phyloP scores from a whole-genome alignment of 1,140 invertebrate species.

The Saccostrea glomerata region DNA sequence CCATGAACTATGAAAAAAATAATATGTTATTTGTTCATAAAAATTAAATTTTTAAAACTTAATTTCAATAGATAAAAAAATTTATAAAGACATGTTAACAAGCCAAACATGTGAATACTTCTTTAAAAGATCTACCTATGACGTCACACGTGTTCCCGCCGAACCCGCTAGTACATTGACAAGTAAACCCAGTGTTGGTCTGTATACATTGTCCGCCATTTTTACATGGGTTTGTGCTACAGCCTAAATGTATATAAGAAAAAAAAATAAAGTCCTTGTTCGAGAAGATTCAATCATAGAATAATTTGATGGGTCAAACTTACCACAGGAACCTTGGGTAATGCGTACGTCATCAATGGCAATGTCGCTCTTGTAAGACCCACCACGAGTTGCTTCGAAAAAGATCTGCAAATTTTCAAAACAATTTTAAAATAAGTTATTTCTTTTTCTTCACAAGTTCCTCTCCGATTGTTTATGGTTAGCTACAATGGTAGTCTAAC shows the following conservation, averaged over 20 bases:
- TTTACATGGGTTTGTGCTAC: conserved; percentile 1
- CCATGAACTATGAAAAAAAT: no score
- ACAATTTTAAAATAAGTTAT: no score
- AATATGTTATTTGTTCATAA: no score
- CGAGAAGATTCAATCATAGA: neutral
- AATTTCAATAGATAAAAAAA: no score
- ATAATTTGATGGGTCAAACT: neutral
- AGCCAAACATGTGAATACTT: neutral
- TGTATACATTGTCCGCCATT: conserved; percentile 19
- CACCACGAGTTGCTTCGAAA: conserved; percentile 68
- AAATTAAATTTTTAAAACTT: no score
- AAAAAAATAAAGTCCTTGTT: neutral
- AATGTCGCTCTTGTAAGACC: conserved; percentile 71
- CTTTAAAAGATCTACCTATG: neutral
- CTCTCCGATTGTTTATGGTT: neutral
- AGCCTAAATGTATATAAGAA: neutral
- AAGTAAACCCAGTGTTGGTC: neutral
- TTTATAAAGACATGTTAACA: no score
- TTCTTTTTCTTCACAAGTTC: no score
- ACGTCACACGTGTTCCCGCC: conserved; percentile 19
- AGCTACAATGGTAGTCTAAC: no score
- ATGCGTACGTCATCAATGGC: conserved; percentile 77
- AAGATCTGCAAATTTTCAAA: neutral
- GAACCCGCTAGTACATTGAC: neutral
- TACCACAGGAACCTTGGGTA: conserved; percentile 58